These are phyloP conservation scores for Anoncus sp. DNA, from an alignment of 2,888 invertebrate species.

Conservation along the genomic window DNA sequence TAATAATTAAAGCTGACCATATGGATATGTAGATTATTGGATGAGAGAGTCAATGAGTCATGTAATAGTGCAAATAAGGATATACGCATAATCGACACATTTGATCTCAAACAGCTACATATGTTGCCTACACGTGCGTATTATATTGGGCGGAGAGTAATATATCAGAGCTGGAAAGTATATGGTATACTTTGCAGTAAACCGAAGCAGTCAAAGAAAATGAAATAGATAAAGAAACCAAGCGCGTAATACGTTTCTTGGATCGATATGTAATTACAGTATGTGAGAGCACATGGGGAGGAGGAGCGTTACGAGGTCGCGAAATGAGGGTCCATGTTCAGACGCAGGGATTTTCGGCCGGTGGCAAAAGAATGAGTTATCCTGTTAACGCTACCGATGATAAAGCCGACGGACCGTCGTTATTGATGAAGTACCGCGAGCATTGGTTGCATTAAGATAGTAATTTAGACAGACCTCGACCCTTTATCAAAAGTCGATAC, in stretches of 20 bases:
- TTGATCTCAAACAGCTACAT: background rate
- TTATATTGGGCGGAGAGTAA: constrained; percentile 23
- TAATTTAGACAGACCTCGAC: constrained; percentile 46
- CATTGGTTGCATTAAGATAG: constrained; percentile 50
- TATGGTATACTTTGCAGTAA: constrained; percentile 10
- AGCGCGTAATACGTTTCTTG: constrained; percentile 56
- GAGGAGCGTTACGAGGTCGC: constrained; percentile 51
- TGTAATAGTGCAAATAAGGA: constrained; percentile 1
- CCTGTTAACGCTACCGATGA: constrained; percentile 20
- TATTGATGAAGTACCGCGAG: constrained; percentile 59
- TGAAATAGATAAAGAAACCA: constrained; percentile 35
- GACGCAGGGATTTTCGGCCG: constrained; percentile 53
- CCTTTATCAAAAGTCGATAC: constrained; percentile 51
- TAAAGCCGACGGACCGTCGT: constrained; percentile 33
- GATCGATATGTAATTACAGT: constrained; percentile 62
- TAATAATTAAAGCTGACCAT: constrained; percentile 20
- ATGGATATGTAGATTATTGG: constrained; percentile 24
- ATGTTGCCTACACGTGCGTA: background rate
- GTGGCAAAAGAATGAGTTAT: constrained; percentile 57
- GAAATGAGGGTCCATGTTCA: constrained; percentile 32
- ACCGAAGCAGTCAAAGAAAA: constrained; percentile 46
- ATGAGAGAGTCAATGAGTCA: constrained; percentile 15
- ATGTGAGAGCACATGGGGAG: constrained; percentile 29
- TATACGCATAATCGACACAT: constrained; percentile 3
- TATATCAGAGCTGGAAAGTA: constrained; percentile 36